Base-by-base conservation (phyloP, 1,140 invertebrate species). In the Lineus longissimus region DNA sequence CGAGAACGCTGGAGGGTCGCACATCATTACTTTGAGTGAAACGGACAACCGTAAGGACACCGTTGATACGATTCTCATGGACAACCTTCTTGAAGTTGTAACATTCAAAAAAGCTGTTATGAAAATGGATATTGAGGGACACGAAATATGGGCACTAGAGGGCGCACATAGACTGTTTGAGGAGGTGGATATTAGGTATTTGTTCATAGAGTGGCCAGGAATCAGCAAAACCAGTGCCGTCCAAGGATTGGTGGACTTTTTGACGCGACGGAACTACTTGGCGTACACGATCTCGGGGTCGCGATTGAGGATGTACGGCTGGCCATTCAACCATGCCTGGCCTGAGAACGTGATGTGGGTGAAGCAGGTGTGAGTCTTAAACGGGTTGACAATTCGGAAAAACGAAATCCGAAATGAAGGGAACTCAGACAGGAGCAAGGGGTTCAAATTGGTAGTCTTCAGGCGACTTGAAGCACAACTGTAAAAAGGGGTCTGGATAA, bases 81-180 rank as follows among this genome's bases (percentile, higher is more conserved):
- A 51, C 47, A 27, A 51, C 47, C n/a, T 51, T 6, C n/a, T 51
- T 7, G 47, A n/a, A 55, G 36, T 0, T 55, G 61, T n/a, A 41
- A 31, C n/a, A 36, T 31, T 19, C 22, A 51, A 30, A 19, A 33
- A 33, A 17, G 69, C 62, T 2, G 22, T 67, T 23, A 60, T 71
- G 13, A 71, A 71, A 59, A 66, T 71, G 31, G 69, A 71, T 41
- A 64, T 69, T n/a, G 69, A 71, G 36, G 61, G 62, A 19, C 57
- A 63, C n/a, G 69, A 71, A 56, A 58, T 57, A 15, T 27, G 62
- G 13, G 61, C 65, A 7, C 41, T 71, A 9, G 41, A 60, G 25
- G 63, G 62, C 29, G 69, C 56, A 2, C 30, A 58, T 1, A 59
- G 59, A 27, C 63, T 71, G 29, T 71, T 71, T 33, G 23, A 61